Percentiles rank a stretch among this genome's conserved stretches.
These are phyloP conservation scores for Strix uralensis DNA, from an alignment of 2,113 vertebrate species.

Conservation along the genomic window DNA sequence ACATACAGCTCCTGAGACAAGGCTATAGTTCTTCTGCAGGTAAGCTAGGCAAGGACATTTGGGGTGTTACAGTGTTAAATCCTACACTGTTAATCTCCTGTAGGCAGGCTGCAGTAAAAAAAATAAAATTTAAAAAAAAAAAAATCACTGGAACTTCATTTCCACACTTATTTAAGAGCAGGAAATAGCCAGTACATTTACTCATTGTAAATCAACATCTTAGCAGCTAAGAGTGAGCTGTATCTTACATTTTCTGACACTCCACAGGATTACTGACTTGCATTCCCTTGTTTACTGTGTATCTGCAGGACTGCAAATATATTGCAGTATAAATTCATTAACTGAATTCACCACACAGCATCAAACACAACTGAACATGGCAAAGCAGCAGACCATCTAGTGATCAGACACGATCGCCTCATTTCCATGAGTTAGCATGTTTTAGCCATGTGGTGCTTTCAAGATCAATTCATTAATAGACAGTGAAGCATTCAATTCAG, in stretches of 20 bases:
- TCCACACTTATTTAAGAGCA: neutral
- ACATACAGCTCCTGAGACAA: neutral
- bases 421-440: neutral
- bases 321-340: neutral
- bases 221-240: neutral
- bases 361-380: neutral
- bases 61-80: neutral
- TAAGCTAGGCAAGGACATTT: neutral
- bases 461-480: neutral
- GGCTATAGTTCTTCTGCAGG: neutral
- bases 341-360: neutral
- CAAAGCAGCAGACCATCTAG: neutral
- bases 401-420: neutral
- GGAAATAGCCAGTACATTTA: neutral
- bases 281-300: neutral
- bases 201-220: neutral
- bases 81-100: neutral
- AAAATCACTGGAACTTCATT: neutral
- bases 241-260: neutral
- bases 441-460: neutral
- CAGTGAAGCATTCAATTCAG: neutral
- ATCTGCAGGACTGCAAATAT: neutral
- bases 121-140: no score
- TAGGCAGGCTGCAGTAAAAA: neutral
- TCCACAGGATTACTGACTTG: neutral